Evolutionary conservation across 1,140 invertebrate species (phyloP).

Genomic region (Psix sp.): DNA sequence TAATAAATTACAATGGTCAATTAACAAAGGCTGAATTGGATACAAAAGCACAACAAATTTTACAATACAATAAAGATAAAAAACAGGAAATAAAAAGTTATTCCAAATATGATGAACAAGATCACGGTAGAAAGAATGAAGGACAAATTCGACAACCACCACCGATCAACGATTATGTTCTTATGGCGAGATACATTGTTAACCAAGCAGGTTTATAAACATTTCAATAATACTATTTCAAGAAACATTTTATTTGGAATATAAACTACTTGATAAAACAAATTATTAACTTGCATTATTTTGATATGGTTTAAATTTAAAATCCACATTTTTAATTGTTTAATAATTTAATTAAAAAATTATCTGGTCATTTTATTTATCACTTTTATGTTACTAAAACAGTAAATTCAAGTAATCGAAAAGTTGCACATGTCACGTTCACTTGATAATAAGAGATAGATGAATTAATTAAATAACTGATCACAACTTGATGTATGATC

Average conservation of each 20-base stretch:
- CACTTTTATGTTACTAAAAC: too few species aligned
- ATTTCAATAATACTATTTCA: slow-evolving; percentile 16
- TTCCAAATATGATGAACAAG: slow-evolving; percentile 6
- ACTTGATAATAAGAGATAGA: background rate
- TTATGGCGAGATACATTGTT: slow-evolving; percentile 78
- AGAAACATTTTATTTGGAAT: background rate
- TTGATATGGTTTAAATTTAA: too few species aligned
- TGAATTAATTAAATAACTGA: background rate
- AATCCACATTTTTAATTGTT: too few species aligned
- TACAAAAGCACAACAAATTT: background rate
- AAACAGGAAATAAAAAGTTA: background rate
- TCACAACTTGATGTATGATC: slow-evolving; percentile 1
- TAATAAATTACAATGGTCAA: background rate
- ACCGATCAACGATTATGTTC: slow-evolving; percentile 70
- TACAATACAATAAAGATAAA: background rate
- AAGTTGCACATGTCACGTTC: too few species aligned
- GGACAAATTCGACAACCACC: slow-evolving; percentile 58
- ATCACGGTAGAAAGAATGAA: slow-evolving; percentile 3
- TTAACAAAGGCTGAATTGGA: background rate
- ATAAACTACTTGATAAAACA: background rate
- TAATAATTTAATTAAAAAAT: too few species aligned
- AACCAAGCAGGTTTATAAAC: slow-evolving; percentile 73
- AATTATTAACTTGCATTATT: background rate
- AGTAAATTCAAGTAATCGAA: too few species aligned
- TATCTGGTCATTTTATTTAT: too few species aligned